Conservation (phyloP, 2,113 vertebrate genomes). For the Nanorana parkeri region DNA sequence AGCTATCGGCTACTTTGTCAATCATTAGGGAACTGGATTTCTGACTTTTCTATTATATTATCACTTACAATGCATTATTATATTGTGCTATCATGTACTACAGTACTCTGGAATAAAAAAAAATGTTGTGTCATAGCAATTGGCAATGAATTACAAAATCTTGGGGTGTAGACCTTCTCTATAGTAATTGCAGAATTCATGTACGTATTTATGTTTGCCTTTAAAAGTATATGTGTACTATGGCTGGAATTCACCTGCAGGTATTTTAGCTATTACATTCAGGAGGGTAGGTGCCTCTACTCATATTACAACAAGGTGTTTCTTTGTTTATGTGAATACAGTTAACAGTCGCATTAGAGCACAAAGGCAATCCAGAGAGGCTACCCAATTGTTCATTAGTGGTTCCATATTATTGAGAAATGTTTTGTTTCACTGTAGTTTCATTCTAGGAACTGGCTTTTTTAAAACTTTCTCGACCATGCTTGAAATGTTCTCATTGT, state of each 20-base stretch:
- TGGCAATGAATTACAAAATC: no score
- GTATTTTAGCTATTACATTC: slow-evolving; percentile 7
- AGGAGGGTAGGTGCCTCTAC: slow-evolving; percentile 11
- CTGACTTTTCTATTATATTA: no score
- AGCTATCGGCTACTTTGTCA: no score
- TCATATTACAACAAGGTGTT: slow-evolving; percentile 40
- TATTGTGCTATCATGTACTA: no score
- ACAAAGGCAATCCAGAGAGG: slow-evolving; percentile 26
- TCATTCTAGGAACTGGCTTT: slow-evolving; percentile 46
- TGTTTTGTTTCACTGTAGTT: slow-evolving; percentile 51
- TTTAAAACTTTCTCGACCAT: slow-evolving; percentile 41
- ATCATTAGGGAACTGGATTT: no score
- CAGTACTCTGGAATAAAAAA: no score
- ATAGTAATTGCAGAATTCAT: not conserved
- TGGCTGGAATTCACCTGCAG: not conserved
- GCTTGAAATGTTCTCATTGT: not conserved
- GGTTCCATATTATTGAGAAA: slow-evolving; percentile 46
- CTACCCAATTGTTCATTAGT: slow-evolving; percentile 12
- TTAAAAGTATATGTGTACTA: not conserved
- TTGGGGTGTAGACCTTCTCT: not conserved
- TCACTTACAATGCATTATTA: no score
- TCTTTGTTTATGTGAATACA: slow-evolving; percentile 39
- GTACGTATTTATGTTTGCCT: not conserved
- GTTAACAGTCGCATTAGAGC: slow-evolving; percentile 32
- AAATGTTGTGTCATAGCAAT: no score